Percentiles rank a stretch among this genome's conserved stretches.
phyloP scores from a whole-genome alignment of 2,888 invertebrate genomes.

The Acanthococcus lagerstroemiae region DNA sequence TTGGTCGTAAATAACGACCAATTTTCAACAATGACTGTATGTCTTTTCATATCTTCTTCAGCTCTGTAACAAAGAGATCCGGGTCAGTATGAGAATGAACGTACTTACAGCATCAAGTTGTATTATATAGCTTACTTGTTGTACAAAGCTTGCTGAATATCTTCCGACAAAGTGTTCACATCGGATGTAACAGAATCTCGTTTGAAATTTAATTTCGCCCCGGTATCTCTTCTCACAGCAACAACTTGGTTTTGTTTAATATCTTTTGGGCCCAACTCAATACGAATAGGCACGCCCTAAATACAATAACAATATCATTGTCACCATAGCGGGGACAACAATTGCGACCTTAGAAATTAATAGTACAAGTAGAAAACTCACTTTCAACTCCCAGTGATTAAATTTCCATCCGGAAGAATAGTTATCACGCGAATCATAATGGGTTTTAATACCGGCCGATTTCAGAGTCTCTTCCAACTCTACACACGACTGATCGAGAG shows the following conservation, averaged over 20 bases:
- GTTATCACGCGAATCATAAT: slow-evolving; percentile 84
- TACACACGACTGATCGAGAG: slow-evolving; percentile 59
- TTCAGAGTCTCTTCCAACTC: slow-evolving; percentile 55
- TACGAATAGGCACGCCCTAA: slow-evolving; percentile 82
- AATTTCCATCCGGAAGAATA: slow-evolving; percentile 99
- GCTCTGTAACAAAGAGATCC: slow-evolving; percentile 51
- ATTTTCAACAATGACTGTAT: slow-evolving; percentile 58
- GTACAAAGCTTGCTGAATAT: slow-evolving; percentile 71
- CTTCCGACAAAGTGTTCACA: slow-evolving; percentile 57
- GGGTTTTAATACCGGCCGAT: slow-evolving; percentile 57
- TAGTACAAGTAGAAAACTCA: no score
- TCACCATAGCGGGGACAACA: no score
- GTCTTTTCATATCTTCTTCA: slow-evolving; percentile 60
- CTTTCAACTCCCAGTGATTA: slow-evolving; percentile 93
- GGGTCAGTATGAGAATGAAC: background rate
- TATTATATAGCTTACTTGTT: slow-evolving; percentile 59
- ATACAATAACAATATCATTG: no score
- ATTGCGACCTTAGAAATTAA: no score
- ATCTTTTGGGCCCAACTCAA: slow-evolving; percentile 94
- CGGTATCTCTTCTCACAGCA: slow-evolving; percentile 79
- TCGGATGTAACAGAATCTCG: slow-evolving; percentile 50
- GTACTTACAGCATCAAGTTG: no score
- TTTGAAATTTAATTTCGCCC: slow-evolving; percentile 63
- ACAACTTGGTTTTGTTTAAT: slow-evolving; percentile 71
- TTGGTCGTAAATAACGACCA: slow-evolving; percentile 72